Base-by-base conservation (phyloP, 2,113 vertebrate species). In the Centropus unirufus region DNA sequence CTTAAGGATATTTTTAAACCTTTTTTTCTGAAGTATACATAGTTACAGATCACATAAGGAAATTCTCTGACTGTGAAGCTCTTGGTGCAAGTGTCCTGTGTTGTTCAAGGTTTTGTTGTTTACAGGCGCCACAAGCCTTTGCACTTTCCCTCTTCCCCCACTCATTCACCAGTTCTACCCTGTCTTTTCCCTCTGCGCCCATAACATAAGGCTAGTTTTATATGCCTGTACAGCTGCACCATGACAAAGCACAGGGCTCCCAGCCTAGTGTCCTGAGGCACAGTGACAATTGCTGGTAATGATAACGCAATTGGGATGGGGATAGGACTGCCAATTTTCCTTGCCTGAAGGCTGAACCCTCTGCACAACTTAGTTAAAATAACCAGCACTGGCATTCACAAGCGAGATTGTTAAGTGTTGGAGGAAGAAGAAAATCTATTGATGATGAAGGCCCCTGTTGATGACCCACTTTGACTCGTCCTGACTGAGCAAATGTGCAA, bases 371-470 rank as follows among this genome's bases (percentile, higher is more conserved):
- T 44, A 34, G 36, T 79, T 57, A 57, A 92, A 70, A 87, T 23
- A 67, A 51, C 20, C 30, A 59, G n/a, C 42, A 20, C 26, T n/a
- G 73, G 13, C 1, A 0, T 14, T 83, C 1, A 1, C 36, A 36
- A 27, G 19, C 40, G 54, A 59, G n/a, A 27, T 29, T 52, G n/a
- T 57, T 72, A 77, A 17, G 36, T 54, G 32, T 16, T 34, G 34
- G 30, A 73, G 26, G 20, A 68, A 32, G 29, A 78, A 63, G 55
- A 80, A 81, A 77, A 23, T 30, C 20, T 64, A 88, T 69, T 15
- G 21, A 39, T 0, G 1, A 77, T 26, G 44, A 72, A 88, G n/a
- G 30, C 0, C 2, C 30, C 36, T 44, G 29, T 0, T 1, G 21
- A 84, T 64, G 59, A 78, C 27, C 30, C 46, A 9, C n/a, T 84